phyloP scores from a whole-genome alignment of 2,888 invertebrate species.

The Microplitis manilae region DNA sequence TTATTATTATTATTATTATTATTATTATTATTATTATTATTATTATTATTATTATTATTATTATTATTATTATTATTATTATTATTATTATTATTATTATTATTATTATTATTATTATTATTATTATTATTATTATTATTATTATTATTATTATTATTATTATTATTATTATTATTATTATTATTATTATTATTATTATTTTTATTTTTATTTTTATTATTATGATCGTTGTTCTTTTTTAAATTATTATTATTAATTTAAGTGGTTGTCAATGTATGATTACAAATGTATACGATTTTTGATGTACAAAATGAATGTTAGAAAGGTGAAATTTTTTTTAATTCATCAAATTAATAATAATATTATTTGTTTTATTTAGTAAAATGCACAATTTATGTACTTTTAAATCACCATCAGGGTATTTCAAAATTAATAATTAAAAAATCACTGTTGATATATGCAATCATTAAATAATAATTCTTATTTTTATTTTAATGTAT shows the following conservation, averaged over 20 bases:
- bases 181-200: background rate
- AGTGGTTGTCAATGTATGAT: conserved; percentile 69
- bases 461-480: conserved; percentile 31
- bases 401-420: conserved; percentile 21
- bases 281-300: conserved; percentile 71
- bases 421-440: conserved; percentile 7
- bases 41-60: conserved; percentile 12
- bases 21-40: conserved; percentile 17
- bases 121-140: conserved; percentile 37
- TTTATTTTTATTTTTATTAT: conserved; percentile 53
- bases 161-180: conserved; percentile 50
- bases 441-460: conserved; percentile 30
- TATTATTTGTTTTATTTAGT: background rate
- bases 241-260: conserved; percentile 60
- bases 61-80: conserved; percentile 53
- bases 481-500: conserved; percentile 23
- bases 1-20: conserved; percentile 52
- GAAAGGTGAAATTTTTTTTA: conserved; percentile 31
- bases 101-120: conserved; percentile 49
- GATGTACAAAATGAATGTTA: conserved; percentile 67
- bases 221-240: conserved; percentile 14
- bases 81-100: background rate
- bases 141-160: conserved; percentile 26
- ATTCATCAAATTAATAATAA: background rate
- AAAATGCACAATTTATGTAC: conserved; percentile 12